Evolutionary conservation across 2,888 invertebrate species (phyloP).

Genomic region (Saturnia japonica): DNA sequence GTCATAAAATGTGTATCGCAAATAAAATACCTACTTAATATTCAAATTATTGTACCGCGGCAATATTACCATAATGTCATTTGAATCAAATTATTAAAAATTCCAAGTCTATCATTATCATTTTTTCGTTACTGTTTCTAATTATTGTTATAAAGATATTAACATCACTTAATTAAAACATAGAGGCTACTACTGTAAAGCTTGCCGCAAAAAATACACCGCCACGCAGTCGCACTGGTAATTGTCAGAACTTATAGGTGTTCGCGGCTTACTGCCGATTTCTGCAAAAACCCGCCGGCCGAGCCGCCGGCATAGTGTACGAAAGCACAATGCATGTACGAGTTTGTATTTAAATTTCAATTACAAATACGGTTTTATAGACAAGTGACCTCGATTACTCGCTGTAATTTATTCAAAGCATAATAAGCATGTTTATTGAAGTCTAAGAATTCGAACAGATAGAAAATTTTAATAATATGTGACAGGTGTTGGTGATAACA

Average conservation of each 20-base stretch:
- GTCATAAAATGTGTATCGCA: not conserved
- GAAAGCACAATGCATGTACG: not conserved
- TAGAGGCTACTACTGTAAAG: too few species aligned
- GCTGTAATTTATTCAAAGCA: not conserved
- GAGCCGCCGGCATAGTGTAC: too few species aligned
- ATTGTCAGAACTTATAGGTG: too few species aligned
- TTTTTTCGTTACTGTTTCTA: not conserved
- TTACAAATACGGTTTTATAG: not conserved
- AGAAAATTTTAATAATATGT: slow-evolving; percentile 14
- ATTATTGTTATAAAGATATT: not conserved
- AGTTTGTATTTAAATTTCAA: not conserved
- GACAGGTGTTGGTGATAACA: slow-evolving; percentile 51
- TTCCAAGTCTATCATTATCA: not conserved
- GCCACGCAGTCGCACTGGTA: too few species aligned
- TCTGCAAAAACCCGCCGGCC: too few species aligned
- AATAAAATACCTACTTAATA: not conserved
- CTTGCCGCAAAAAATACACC: too few species aligned
- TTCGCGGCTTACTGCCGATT: too few species aligned
- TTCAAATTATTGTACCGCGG: not conserved
- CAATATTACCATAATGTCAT: not conserved
- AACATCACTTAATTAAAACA: not conserved
- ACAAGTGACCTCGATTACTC: not conserved
- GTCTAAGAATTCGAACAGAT: not conserved
- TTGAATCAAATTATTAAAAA: not conserved
- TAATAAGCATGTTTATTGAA: not conserved